Evolutionary conservation across 2,797 vertebrate genomes (phyloP), one percentile per base, ranked within the genome.

Genomic region (Synaphobranchus kaupii): DNA sequence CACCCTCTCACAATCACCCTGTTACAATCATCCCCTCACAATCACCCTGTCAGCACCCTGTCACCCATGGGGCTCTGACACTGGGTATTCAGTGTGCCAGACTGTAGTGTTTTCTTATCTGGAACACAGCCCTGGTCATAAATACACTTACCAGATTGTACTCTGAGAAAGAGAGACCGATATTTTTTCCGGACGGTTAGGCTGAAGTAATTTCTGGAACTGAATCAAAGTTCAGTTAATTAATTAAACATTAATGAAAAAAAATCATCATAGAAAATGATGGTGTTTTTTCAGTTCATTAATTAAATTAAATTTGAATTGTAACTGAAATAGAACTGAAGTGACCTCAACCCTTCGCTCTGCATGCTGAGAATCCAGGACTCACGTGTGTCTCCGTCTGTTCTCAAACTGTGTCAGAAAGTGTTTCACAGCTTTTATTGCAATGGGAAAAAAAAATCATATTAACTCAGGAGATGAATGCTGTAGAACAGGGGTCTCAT

Each of bases 351-450:
- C 68, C 31, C 12, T 12, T 3, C 31, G 28, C 12, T 15, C 68
- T 13, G 58, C 56, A 56, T 25, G 63, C 82, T 44, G 68, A 31
- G 28, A 48, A 82, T 54, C 71, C 25, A 68, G 66, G 31, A 6
- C 56, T 87, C 86, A 66, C 63, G 56, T 86, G 68, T 17, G 1
- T 34, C 20, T 13, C 22, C 87, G 66, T 81, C 56, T 39, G 60
- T 85, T 81, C 60, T n/a, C 7, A 66, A 84, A 39, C 60, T 52
- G 81, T 6, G 9, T 22, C 28, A 56, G 63, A 80, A 84, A 50
- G 47, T 76, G 84, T 87, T 90, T 84, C 39, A 81, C 63, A 84
- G 84, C n/a, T 13, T 80, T 84, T 86, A 73, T 6, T 66, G 60
- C 25, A n/a, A 22, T n/a, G 60, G 60, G 20, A n/a, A 6, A n/a